Conservation (phyloP, 1,140 invertebrate genomes). For the Drosophila bocki region DNA sequence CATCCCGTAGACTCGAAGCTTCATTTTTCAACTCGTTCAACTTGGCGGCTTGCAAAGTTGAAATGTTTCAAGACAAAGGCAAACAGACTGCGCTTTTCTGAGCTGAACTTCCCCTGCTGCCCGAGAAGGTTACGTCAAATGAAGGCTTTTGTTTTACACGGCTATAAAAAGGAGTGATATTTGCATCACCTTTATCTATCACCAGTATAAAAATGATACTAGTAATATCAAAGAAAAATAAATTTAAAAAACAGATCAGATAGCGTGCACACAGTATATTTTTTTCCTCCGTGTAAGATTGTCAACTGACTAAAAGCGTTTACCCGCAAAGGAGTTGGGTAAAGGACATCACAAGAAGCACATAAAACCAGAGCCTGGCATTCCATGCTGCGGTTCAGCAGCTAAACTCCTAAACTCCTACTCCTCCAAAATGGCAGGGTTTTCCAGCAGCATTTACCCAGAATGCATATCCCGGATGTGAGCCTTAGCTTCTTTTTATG, state of each 20-base stretch:
- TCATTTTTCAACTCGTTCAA: constrained; percentile 53
- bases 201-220: background rate
- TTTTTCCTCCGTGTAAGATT: constrained; percentile 4
- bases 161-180: background rate
- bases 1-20: constrained; percentile 23
- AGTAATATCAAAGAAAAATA: background rate
- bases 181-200: background rate
- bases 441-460: constrained; percentile 43
- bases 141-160: constrained; percentile 21
- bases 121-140: constrained; percentile 17
- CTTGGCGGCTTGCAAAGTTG: constrained; percentile 46
- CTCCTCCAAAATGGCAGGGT: background rate
- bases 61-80: constrained; percentile 57
- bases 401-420: background rate
- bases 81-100: constrained; percentile 73
- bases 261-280: background rate
- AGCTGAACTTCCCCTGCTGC: background rate
- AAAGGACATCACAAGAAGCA: constrained; percentile 23
- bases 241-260: background rate
- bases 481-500: background rate
- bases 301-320: constrained; percentile 60
- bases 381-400: background rate
- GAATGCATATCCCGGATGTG: background rate
- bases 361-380: constrained; percentile 48
- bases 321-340: constrained; percentile 50